These are phyloP conservation scores for Mycteria americana DNA, from an alignment of 2,797 vertebrate genomes.

Conservation along the genomic window DNA sequence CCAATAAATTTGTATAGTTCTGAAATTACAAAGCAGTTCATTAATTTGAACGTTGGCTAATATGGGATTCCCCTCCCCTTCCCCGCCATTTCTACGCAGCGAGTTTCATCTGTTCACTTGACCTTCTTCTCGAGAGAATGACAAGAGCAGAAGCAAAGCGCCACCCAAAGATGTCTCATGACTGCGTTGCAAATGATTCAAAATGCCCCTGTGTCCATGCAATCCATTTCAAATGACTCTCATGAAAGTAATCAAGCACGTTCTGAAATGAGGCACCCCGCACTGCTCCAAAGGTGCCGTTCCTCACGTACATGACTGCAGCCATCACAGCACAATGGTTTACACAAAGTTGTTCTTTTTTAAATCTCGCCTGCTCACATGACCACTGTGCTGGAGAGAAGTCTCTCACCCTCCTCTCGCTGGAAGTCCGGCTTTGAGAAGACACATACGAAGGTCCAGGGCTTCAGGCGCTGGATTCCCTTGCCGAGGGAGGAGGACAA, in stretches of 20 bases:
- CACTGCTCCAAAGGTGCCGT: fast-evolving
- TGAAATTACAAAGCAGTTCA: not conserved
- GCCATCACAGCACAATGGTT: fast-evolving
- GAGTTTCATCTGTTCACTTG: not conserved
- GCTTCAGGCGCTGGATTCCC: fast-evolving
- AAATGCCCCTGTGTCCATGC: not conserved
- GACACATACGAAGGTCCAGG: not conserved
- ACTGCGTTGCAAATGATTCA: not conserved
- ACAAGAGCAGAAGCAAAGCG: not conserved
- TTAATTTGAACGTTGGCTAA: not conserved
- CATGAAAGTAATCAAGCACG: not conserved
- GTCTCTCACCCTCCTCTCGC: not conserved
- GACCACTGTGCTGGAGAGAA: not conserved
- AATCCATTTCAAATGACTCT: not conserved
- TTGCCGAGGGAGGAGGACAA: not conserved
- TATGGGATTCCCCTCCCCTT: not conserved
- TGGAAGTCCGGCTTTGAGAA: not conserved
- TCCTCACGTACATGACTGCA: not conserved
- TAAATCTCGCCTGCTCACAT: not conserved
- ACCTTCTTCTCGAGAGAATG: not conserved
- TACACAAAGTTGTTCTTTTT: not conserved
- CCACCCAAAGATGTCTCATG: not conserved
- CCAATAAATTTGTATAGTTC: not conserved
- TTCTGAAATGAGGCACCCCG: not conserved
- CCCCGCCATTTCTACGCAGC: not conserved